Evolutionary conservation across 2,888 invertebrate genomes (phyloP).

Genomic region (Pogonocherus hispidulus): DNA sequence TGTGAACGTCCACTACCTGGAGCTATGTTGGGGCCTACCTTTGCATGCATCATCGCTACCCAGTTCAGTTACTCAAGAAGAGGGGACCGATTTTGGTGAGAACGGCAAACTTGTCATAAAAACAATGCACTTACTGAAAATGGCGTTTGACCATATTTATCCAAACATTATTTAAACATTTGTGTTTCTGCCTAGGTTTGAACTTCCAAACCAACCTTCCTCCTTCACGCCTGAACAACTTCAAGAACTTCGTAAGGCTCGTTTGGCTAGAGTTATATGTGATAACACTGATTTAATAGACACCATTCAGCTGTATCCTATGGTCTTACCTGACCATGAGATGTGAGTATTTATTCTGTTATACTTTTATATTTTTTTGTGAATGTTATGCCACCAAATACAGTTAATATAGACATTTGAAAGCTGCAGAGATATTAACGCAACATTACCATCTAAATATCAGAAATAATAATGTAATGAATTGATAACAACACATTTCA

Average conservation of each 20-base stretch:
- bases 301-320: constrained; percentile 90
- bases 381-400: too few species aligned
- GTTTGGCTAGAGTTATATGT: constrained; percentile 87
- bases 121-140: background rate
- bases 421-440: too few species aligned
- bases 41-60: constrained; percentile 93
- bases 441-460: too few species aligned
- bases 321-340: constrained; percentile 94
- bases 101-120: too few species aligned
- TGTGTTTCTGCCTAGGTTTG: constrained; percentile 84
- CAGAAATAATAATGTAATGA: too few species aligned
- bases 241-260: constrained; percentile 84
- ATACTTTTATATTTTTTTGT: too few species aligned
- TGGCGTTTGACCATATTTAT: background rate
- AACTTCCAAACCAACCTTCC: constrained; percentile 91
- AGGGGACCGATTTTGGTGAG: constrained; percentile 91
- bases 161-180: constrained; percentile 27
- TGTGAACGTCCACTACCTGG: constrained; percentile 92
- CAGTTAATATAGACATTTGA: too few species aligned
- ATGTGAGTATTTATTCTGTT: constrained; percentile 76
- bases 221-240: constrained; percentile 91
- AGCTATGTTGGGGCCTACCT: constrained; percentile 94
- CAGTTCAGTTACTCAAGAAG: constrained; percentile 91
- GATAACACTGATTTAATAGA: constrained; percentile 94
- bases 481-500: too few species aligned